Percentiles rank a stretch among this genome's conserved stretches.
Conservation (phyloP, 2,113 vertebrate genomes). For the Lethenteron camtschaticum region DNA sequence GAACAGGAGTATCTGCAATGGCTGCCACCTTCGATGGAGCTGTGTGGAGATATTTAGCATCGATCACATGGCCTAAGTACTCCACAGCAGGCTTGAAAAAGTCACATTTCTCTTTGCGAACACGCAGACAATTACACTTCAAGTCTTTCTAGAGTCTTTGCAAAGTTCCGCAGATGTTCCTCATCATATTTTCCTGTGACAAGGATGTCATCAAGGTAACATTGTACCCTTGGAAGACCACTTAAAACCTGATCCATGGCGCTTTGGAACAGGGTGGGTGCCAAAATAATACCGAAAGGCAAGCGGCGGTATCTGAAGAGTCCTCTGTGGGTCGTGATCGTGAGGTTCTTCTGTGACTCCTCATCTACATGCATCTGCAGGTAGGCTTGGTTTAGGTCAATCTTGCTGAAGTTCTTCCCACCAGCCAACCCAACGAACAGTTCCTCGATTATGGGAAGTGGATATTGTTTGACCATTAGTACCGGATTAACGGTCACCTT, state of each 20-base stretch:
- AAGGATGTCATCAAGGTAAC: conserved; percentile 7
- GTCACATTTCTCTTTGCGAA: conserved; percentile 5
- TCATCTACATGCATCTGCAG: conserved; percentile 9
- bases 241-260: conserved; percentile 7
- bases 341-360: conserved; percentile 8
- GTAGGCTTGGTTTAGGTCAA: conserved; percentile 3
- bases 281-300: conserved; percentile 7
- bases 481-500: conserved; percentile 9
- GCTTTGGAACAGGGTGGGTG: conserved; percentile 6
- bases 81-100: background rate
- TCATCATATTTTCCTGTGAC: background rate
- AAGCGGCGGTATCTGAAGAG: conserved; percentile 8
- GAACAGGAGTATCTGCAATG: background rate
- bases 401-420: conserved; percentile 7
- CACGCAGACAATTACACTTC: background rate
- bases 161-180: conserved; percentile 5
- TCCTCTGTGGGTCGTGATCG: conserved; percentile 7
- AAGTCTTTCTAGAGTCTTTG: background rate
- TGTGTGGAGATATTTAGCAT: conserved; percentile 6
- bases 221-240: conserved; percentile 2
- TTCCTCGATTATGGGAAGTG: conserved; percentile 8
- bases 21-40: background rate
- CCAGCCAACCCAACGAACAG: conserved; percentile 7
- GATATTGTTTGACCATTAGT: conserved; percentile 6
- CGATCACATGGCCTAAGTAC: conserved; percentile 1